phyloP scores from a whole-genome alignment of 2,888 invertebrate genomes.

The Ennomos fuscantarius region DNA sequence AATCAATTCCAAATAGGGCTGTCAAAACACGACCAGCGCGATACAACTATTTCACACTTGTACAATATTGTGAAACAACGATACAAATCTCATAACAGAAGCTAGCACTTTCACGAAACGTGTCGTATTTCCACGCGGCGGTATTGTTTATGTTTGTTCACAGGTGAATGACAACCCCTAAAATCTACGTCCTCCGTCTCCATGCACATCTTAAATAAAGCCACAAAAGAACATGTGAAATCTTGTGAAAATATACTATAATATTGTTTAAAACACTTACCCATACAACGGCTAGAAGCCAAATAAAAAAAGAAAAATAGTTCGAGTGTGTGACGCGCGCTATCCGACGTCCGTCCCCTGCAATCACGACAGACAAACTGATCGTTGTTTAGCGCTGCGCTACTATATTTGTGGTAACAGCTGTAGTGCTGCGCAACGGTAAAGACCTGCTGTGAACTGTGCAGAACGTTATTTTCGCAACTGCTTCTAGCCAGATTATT shows the following conservation, averaged over 20 bases:
- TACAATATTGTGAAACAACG: constrained; percentile 4
- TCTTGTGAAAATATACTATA: background rate
- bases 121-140: constrained; percentile 30
- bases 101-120: constrained; percentile 28
- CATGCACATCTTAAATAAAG: constrained; percentile 17
- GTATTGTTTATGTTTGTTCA: constrained; percentile 39
- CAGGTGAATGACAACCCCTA: constrained; percentile 17
- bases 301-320: constrained; percentile 84
- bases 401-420: constrained; percentile 59
- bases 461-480: constrained; percentile 26
- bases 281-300: constrained; percentile 86
- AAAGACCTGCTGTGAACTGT: constrained; percentile 10
- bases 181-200: constrained; percentile 28
- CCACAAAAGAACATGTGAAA: constrained; percentile 14
- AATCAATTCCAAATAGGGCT: constrained; percentile 3
- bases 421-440: constrained; percentile 44
- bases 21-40: background rate
- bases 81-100: constrained; percentile 7
- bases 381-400: constrained; percentile 62
- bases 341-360: constrained; percentile 64
- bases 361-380: constrained; percentile 74
- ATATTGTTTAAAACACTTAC: constrained; percentile 58
- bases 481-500: constrained; percentile 18
- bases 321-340: constrained; percentile 73
- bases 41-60: background rate